Base-by-base conservation (phyloP, 2,797 vertebrate genomes). In the Anomalospiza imberbis region DNA sequence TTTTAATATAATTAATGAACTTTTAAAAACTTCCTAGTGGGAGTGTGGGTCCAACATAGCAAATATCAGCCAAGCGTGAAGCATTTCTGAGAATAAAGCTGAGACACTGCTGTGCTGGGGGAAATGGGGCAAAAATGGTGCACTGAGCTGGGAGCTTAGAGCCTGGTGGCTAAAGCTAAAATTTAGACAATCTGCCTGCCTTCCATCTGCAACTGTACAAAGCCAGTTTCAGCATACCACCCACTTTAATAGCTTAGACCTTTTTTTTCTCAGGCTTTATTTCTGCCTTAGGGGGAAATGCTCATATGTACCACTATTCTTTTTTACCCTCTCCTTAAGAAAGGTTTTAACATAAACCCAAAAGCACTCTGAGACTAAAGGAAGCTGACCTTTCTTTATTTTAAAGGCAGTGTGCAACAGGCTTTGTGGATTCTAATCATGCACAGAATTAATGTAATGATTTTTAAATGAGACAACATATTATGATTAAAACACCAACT, bases 381-480 rank as follows among this genome's bases (percentile, higher is more conserved):
- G 24, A 74, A 45, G 12, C 13, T n/a, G 31, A 38, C 14, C 21
- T 61, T 25, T 29, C 20, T 38, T 45, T 57, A 19, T 34, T 63
- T 38, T 31, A 28, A 75, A 48, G 51, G 45, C 29, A 32, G 3
- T 12, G 7, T 60, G 48, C 47, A 91, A 83, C 44, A 80, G 85
- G 48, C 21, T 94, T 65, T 89, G 77, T 16, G 10, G 47, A 48
- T 58, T 95, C 44, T 81, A 78, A 77, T 70, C 36, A 47, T 11
- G 75, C 31, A 76, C 19, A 70, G 53, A 80, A 91, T 79, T 88
- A 88, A 88, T 77, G 10, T 78, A 86, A 86, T 92, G 70, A 60
- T 72, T 94, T 95, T 80, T 94, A 93, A 93, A 92, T 88, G 75
- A 93, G 76, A 72, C 2, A 51, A 62, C 29, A 36, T 91, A 85